Evolutionary conservation across 2,888 invertebrate species (phyloP), one percentile per base, ranked within the genome.

Genomic region (Teleiodes luculella): DNA sequence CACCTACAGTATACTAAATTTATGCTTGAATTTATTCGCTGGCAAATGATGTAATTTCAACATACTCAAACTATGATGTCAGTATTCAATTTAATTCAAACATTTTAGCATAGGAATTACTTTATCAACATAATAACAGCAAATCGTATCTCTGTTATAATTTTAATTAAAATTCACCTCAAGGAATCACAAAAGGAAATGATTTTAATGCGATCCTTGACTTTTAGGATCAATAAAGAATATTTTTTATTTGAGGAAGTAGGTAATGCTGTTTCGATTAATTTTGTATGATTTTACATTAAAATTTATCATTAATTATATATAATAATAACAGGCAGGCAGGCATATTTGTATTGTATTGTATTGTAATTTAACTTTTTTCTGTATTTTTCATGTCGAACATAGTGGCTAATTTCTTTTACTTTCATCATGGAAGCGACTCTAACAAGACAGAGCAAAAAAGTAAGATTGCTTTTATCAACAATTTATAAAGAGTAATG

Each of bases 1-100:
- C 24, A 49, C 37, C 28, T 49, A 37, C 10, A 49, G 36, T 14
- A n/a, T n/a, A 10, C 11, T n/a, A 48, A 36, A 8, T n/a, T 35
- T 18, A 10, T 31, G 47, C n/a, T 18, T 20, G 35, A 48, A 20
- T 48, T 48, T 35, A 35, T 35, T 49, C 11, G n/a, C 1, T 13
- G 1, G 24, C 13, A 28, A 28, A 36, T 49, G 24, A 49, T 14
- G 37, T 49, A 36, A 49, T 10, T 36, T 30, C 14, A 48, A 14
- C 18, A 48, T 36, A 13, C 46, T 46, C 43, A 1, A 24, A 30
- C 14, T 8, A 48, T 49, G 49, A 49, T 49, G 49, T 49, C 49
- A 49, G 49, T 13, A 28, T 28, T 43, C 13, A 28, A 43, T 43
- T 28, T 28, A 28, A 28, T 43, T 43, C 43, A 43, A 1, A 28